Evolutionary conservation across 2,113 vertebrate species (phyloP), one percentile per base, ranked within the genome.

Genomic region (Procapra przewalskii): DNA sequence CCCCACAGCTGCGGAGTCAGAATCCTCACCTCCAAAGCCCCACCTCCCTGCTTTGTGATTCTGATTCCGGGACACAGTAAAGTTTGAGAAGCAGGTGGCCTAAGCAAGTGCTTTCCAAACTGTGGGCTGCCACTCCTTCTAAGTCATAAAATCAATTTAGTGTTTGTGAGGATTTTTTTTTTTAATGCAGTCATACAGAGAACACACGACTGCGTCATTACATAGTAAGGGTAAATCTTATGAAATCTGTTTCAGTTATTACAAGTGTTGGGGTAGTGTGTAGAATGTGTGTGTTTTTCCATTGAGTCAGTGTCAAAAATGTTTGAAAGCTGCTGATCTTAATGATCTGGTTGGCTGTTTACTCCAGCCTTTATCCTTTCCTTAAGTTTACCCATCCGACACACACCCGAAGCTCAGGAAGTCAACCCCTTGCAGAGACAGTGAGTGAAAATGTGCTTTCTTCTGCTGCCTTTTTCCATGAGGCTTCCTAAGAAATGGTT

Each of bases 1-100:
- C 3, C 36, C 36, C 29, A 27, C 3, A 0, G 0, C 6, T 14
- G 15, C 15, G 7, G 3, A 43, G 14, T 40, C 15, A 45, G 33
- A 71, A 60, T 31, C 45, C 85, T 90, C 40, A 9, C 54, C 89
- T 13, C 21, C 40, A n/a, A 88, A 81, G 50, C 16, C 4, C 54
- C 25, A 40, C 48, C 10, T 16, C 43, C n/a, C n/a, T 3, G n/a
- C 67, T 77, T 6, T 43, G 71, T 14, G 12, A 43, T 25, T 43
- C 6, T 71, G 64, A 45, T 50, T 59, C 23, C 12, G 8, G 7
- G 17, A 87, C n/a, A 88, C 6, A 19, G 3, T 31, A 3, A 60
- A 19, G 43, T 83, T 31, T 33, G 43, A 59, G 87, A 48, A 45
- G 36, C 14, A 14, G 11, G 7, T 55, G 87, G 62, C 48, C 27